Conservation (phyloP, 1,140 invertebrate genomes). For the Samia ricini region DNA sequence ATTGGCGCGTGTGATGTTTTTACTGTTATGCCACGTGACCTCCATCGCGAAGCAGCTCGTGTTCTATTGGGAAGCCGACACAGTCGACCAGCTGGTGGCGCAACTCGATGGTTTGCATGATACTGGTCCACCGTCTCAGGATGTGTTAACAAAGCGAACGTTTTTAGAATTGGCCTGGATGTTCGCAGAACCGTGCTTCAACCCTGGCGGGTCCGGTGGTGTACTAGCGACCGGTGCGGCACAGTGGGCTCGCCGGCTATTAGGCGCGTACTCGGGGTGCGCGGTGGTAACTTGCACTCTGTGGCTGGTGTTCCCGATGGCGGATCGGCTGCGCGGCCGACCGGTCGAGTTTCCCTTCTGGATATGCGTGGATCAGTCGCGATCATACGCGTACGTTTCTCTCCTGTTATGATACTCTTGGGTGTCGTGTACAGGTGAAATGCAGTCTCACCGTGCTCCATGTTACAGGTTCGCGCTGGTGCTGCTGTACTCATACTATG, state of each 20-base stretch:
- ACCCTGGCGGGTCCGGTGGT: conserved; percentile 11
- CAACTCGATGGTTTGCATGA: conserved; percentile 37
- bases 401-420: background rate
- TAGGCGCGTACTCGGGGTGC: conserved; percentile 44
- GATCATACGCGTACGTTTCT: background rate
- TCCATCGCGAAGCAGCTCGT: conserved; percentile 59
- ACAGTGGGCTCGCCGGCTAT: conserved; percentile 35
- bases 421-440: background rate
- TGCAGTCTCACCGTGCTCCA: background rate
- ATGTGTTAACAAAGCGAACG: background rate
- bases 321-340: conserved; percentile 24
- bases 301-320: conserved; percentile 51
- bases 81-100: conserved; percentile 41
- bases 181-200: conserved; percentile 29
- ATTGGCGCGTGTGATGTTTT: conserved; percentile 60
- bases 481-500: conserved; percentile 59
- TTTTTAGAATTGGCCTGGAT: background rate
- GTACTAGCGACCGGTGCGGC: conserved; percentile 18
- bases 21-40: conserved; percentile 63
- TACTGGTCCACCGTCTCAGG: background rate
- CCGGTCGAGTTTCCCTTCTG: conserved; percentile 53
- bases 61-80: conserved; percentile 41
- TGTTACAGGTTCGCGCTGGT: conserved; percentile 40
- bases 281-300: conserved; percentile 55
- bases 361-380: conserved; percentile 27